Percentiles rank a stretch among this genome's conserved stretches.
These are phyloP conservation scores for Siniperca scherzeri DNA, from an alignment of 2,797 vertebrate species.

Conservation along the genomic window DNA sequence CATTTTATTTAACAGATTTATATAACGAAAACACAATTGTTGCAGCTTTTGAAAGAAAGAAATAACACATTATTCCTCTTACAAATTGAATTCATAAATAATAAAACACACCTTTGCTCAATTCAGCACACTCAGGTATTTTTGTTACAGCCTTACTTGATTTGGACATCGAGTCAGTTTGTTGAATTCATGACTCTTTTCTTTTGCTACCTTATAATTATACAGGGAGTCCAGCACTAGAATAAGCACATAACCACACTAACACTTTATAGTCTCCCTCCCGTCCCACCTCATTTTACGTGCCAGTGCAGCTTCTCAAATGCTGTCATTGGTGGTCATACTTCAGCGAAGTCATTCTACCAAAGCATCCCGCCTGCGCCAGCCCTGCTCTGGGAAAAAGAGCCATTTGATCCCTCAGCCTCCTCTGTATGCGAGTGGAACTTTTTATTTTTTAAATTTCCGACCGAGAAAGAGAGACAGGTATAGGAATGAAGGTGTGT, in stretches of 20 bases:
- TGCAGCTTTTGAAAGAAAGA: too few species aligned
- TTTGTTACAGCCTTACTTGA: too few species aligned
- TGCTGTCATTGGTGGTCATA: constrained; percentile 20
- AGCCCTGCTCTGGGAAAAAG: constrained; percentile 28
- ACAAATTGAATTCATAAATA: too few species aligned
- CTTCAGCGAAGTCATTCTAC: constrained; percentile 38
- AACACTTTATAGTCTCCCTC: background rate
- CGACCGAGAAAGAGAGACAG: background rate
- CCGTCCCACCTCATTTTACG: constrained; percentile 16
- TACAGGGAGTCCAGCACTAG: background rate
- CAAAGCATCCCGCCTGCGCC: constrained; percentile 24
- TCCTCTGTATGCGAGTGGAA: constrained; percentile 48
- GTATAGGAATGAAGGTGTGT: constrained; percentile 17
- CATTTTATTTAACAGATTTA: too few species aligned
- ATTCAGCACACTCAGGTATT: too few species aligned
- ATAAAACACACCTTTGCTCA: too few species aligned
- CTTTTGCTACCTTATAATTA: background rate
- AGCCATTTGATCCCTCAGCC: constrained; percentile 46
- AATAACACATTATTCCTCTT: too few species aligned
- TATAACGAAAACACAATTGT: too few species aligned
- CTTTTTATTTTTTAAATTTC: constrained; percentile 15
- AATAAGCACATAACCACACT: background rate
- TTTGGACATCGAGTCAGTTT: background rate
- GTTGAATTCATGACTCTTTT: background rate
- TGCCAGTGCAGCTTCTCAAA: background rate